Evolutionary conservation across 2,797 vertebrate species (phyloP).

Genomic region (Neosilurus mollespiculum): DNA sequence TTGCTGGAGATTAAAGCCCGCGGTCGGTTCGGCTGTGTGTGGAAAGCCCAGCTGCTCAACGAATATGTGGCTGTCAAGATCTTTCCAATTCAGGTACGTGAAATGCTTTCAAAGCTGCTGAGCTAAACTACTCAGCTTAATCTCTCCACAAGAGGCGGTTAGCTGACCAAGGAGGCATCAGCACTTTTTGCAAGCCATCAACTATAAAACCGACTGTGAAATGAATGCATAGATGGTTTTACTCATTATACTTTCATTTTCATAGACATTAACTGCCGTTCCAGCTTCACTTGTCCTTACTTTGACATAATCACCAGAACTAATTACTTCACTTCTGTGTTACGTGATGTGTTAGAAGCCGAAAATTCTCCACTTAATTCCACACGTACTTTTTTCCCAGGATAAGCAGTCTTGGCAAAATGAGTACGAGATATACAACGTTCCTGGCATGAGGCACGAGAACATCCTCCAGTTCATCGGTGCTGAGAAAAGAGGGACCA

Average conservation of each 20-base stretch:
- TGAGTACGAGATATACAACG: conserved; percentile 88
- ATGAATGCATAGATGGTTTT: background rate
- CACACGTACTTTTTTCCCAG: conserved; percentile 60
- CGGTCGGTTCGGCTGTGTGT: conserved; percentile 90
- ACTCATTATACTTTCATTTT: background rate
- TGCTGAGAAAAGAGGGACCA: conserved; percentile 85
- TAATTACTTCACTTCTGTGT: background rate
- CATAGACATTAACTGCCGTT: background rate
- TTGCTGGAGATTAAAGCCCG: conserved; percentile 89
- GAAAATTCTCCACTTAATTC: background rate
- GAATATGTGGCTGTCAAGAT: conserved; percentile 92
- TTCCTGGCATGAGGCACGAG: conserved; percentile 90
- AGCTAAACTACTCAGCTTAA: conserved; percentile 42
- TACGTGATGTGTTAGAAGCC: background rate
- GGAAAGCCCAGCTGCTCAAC: conserved; percentile 90
- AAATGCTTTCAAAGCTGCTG: conserved; percentile 32
- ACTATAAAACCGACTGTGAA: background rate
- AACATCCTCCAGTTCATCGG: conserved; percentile 89
- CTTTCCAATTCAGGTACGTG: conserved; percentile 86
- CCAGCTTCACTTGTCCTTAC: background rate
- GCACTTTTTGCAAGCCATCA: conserved; percentile 23
- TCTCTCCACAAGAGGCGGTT: conserved; percentile 17
- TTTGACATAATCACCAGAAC: background rate
- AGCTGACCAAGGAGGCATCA: background rate
- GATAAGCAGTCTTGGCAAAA: conserved; percentile 94